Base-by-base conservation (phyloP, 2,113 vertebrate species). In the Garra rufa region DNA sequence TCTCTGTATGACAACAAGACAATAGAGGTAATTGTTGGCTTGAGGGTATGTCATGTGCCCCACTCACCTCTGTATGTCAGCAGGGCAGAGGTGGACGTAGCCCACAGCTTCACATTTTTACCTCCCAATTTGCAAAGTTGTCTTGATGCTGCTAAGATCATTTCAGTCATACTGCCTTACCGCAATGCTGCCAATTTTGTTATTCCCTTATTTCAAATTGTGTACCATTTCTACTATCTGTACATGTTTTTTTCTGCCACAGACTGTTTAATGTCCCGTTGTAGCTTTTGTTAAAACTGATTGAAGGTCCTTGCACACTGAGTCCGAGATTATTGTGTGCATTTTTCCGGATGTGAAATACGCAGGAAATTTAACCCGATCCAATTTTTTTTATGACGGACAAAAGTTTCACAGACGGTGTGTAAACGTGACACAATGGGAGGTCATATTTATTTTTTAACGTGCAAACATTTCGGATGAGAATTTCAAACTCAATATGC, bases 1-100 rank as follows among this genome's bases (percentile, higher is more conserved):
- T 48, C 15, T 28, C 43, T 34, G 3, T 21, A 28, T 67, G 24
- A 48, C 59, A 61, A 3, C 3, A 63, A 67, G 43, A 67, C 43
- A 48, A 80, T 48, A 67, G 24, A 67, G 24, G 19, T 80, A 80
- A 80, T 80, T 48, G 77, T 14, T 80, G 26, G 6, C 77, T 67
- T 67, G 4, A n/a, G 77, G 77, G 13, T 11, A 65, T 80, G 24
- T 79, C n/a, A 44, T 63, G 34, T 15, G 34, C 14, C 38, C 55
- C 34, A 1, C 38, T 80, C 26, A 46, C 26, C 9, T 80, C 26
- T 50, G 9, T 9, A 4, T 28, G 77, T 50, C 26, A 80, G 19
- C 9, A 48, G 57, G 77, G 38, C 43, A 67, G 26, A 65, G 59
- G 61, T 80, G 43, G 26, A 80, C 26, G 8, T 48, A 48, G 59